Base-by-base conservation (phyloP, 2,113 vertebrate genomes). In the Lophotis ruficrista region DNA sequence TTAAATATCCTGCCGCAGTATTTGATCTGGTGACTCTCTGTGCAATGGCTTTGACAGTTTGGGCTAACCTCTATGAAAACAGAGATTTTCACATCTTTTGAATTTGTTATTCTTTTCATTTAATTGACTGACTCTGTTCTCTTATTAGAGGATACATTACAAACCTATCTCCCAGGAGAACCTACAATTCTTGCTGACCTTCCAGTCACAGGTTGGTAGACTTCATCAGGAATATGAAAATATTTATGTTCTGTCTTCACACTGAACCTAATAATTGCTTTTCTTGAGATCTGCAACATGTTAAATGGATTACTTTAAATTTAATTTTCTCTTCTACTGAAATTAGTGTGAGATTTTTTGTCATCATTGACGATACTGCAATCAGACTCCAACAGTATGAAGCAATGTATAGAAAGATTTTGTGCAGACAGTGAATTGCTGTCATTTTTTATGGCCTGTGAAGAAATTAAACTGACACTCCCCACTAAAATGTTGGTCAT, bases 71-170 rank as follows among this genome's bases (percentile, higher is more conserved):
- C 20, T 57, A 38, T 15, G 20, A 82, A 95, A 87, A 76, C 33
- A 78, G 21, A 77, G 11, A 69, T 93, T 72, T 96, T 89, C 25
- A 41, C 9, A 24, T 83, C n/a, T 83, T 93, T 87, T 83, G n/a
- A 91, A 54, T 38, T 80, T 85, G 27, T 10, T 10, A 47, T 79
- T 90, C 30, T 57, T 83, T 91, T 76, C 1, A 76, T 83, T 91
- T 87, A 94, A 87, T 94, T 89, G 91, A 38, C 38, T 94, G 82
- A 72, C 53, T 38, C 27, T 85, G 35, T 69, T 84, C 77, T 92
- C 31, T 11, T 94, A 25, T 45, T 35, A 65, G 20, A 13, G 22
- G 37, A 51, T 47, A 20, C 12, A 73, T 87, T 69, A 65, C 50
- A 83, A 79, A 85, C 4, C 35, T 71, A 19, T 72, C 61, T 94